Conservation (phyloP, 2,888 invertebrate genomes). For the Arenicola marina region DNA sequence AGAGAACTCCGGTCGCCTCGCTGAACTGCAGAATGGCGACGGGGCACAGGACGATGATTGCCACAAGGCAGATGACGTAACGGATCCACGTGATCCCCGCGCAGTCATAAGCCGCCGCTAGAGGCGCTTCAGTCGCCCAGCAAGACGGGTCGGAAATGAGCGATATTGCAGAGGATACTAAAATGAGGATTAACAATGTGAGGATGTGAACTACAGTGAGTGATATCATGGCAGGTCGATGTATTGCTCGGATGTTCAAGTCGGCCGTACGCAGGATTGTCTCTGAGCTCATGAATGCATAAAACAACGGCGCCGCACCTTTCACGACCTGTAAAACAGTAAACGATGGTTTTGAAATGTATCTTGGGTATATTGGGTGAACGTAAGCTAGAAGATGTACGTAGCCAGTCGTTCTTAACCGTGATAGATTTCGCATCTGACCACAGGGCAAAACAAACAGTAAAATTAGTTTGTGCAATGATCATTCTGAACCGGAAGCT, state of each 20-base stretch:
- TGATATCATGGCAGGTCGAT: not conserved
- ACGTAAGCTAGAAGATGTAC: too few relatives aligned
- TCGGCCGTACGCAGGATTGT: not conserved
- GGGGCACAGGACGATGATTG: not conserved
- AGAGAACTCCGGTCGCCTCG: not conserved
- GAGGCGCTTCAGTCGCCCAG: not conserved
- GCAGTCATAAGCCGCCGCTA: not conserved
- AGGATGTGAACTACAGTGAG: not conserved
- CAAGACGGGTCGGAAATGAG: not conserved
- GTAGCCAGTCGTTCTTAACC: too few relatives aligned
- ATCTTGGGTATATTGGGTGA: too few relatives aligned
- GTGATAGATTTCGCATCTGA: too few relatives aligned
- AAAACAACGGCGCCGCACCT: not conserved
- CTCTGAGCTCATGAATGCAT: not conserved
- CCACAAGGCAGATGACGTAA: not conserved
- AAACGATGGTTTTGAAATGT: too few relatives aligned
- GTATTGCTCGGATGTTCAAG: not conserved
- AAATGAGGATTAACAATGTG: not conserved
- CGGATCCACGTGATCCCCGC: not conserved
- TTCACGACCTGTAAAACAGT: not conserved
- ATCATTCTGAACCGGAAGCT: too few relatives aligned
- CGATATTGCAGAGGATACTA: not conserved
- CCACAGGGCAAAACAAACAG: too few relatives aligned
- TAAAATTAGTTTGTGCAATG: too few relatives aligned
- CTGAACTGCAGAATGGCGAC: not conserved